Base-by-base conservation (phyloP, 2,888 invertebrate genomes). In the Dynastes grantii region DNA sequence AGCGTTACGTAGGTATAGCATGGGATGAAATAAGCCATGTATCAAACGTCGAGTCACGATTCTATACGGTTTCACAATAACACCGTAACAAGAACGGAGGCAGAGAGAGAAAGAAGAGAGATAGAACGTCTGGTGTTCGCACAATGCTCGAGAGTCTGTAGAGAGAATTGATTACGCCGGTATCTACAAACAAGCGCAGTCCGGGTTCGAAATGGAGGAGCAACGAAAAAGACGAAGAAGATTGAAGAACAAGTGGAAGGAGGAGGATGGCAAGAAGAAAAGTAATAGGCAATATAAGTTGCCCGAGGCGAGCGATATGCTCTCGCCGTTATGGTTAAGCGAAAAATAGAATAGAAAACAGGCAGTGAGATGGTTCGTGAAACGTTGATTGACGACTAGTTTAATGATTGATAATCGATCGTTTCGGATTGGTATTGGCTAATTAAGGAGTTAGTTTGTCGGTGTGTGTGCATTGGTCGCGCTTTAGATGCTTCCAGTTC, bases 131-230 rank as follows among this genome's bases (percentile, higher is more conserved):
- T 13, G 5, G 53, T 6, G 16, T n/a, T 22, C 22, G 16, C 55
- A 22, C 45, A 45, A 45, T 45, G 22, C 8, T 55, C 55, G 2
- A 55, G 55, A 22, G 22, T 55, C 11, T 45, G 11, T 11, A 45
- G 45, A 45, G 45, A 55, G 55, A 55, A 55, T 55, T 55, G 65
- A 67, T 67, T 45, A 49, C 65, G 40, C 45, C 65, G 65, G 65
- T 45, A 49, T 67, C 65, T 67, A 67, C 65, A 67, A 67, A 67
- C 65, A 55, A 55, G 22, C 22, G 22, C 13, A 55, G 45, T 11
- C 45, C 45, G 9, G 45, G 45, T 45, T 8, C 45, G 45, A 45
- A 9, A 45, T 45, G 9, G 8, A 45, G 11, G 11, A 45, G 45
- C 8, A 45, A 45, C 8, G 45, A 45, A 11, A 45, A 45, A 11